Percentiles rank a stretch among this genome's conserved stretches.
Conservation (phyloP, 2,797 vertebrate species). For the Vespertilio murinus region DNA sequence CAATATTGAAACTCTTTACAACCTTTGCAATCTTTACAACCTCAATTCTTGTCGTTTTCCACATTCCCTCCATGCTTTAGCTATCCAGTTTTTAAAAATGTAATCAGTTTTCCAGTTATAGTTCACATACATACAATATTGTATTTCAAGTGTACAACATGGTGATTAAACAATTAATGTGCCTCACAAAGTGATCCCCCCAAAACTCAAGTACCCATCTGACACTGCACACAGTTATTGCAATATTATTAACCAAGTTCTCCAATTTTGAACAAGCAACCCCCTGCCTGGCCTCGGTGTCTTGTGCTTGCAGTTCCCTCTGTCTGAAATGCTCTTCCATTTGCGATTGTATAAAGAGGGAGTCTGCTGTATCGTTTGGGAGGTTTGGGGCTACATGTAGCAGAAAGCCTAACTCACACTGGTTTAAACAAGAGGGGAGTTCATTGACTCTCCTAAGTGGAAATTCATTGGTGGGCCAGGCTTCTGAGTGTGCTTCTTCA, state of each 20-base stretch:
- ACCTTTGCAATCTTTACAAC: no score
- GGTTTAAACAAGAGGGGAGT: neutral
- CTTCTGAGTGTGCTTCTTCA: neutral
- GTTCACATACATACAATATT: neutral
- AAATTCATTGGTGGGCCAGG: neutral
- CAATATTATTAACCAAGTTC: neutral
- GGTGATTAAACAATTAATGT: neutral
- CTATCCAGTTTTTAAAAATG: neutral
- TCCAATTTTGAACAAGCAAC: neutral
- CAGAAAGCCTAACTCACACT: neutral
- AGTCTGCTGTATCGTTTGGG: neutral
- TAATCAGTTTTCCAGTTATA: neutral
- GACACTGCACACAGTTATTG: neutral
- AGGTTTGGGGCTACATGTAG: neutral
- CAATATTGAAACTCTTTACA: no score
- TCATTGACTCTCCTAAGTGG: neutral
- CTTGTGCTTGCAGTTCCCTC: neutral
- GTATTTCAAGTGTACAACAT: neutral
- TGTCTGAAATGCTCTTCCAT: neutral
- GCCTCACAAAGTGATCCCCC: neutral
- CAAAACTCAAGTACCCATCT: neutral
- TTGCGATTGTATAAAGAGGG: neutral
- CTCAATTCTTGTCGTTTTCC: neutral
- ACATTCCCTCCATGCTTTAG: rapidly evolving
- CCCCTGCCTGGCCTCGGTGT: neutral